phyloP scores from a whole-genome alignment of 2,888 invertebrate species.

The Dynastes maya region DNA sequence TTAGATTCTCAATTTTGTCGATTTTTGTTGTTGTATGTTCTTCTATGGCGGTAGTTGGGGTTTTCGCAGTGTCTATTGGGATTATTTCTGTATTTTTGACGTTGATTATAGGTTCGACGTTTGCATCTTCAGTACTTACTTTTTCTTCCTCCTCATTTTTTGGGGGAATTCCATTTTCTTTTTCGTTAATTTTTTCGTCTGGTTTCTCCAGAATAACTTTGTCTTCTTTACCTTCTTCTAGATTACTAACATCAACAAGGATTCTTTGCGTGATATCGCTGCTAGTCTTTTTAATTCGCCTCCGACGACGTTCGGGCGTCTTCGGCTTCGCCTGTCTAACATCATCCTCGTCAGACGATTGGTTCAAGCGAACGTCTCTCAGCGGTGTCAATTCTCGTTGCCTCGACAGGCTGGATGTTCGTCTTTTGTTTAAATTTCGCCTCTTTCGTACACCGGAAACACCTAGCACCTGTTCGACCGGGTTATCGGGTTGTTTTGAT shows the following conservation, averaged over 20 bases:
- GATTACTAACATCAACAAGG: neutral
- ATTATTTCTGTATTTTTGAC: neutral
- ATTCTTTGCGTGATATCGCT: slow-evolving; percentile 32
- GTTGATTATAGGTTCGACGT: neutral
- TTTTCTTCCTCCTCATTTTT: neutral
- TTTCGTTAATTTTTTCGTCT: neutral
- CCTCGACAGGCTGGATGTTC: slow-evolving; percentile 71
- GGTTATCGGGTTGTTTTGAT: slow-evolving; percentile 50
- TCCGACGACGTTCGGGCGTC: slow-evolving; percentile 64
- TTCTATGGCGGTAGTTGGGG: neutral
- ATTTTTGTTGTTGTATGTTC: no score
- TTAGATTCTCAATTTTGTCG: slow-evolving; percentile 58
- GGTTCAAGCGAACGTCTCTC: slow-evolving; percentile 66
- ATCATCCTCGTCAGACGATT: slow-evolving; percentile 67
- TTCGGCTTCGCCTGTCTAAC: slow-evolving; percentile 58
- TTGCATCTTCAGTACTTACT: neutral
- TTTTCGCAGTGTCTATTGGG: neutral
- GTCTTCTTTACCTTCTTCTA: neutral
- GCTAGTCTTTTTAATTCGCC: slow-evolving; percentile 56
- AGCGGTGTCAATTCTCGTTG: slow-evolving; percentile 79
- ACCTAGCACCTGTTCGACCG: slow-evolving; percentile 71
- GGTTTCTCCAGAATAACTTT: neutral
- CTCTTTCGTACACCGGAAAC: slow-evolving; percentile 75
- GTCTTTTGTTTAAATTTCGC: slow-evolving; percentile 76
- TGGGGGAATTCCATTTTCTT: slow-evolving; percentile 48